phyloP scores from a whole-genome alignment of 2,888 invertebrate species.

The Phasia obesa region DNA sequence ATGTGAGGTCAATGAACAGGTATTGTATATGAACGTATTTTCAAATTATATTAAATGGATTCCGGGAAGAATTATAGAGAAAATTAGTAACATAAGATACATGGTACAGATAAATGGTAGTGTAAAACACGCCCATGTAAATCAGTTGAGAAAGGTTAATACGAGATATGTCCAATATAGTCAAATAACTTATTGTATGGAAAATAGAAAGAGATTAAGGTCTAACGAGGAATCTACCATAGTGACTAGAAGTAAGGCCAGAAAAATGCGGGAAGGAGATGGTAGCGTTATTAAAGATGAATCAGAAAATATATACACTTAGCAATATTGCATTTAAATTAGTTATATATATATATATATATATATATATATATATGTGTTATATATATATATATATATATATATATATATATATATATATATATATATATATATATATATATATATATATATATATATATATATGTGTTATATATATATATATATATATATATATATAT shows the following conservation, averaged over 20 bases:
- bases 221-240: too few species aligned
- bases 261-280: conserved; percentile 5
- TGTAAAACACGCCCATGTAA: conserved; percentile 7
- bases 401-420: too few species aligned
- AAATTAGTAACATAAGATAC: conserved; percentile 11
- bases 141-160: conserved; percentile 16
- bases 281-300: neutral
- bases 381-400: too few species aligned
- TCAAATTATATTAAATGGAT: conserved; percentile 28
- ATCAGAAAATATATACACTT: neutral
- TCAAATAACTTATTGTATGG: neutral
- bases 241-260: conserved; percentile 2
- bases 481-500: too few species aligned
- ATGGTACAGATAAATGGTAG: conserved; percentile 17
- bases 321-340: too few species aligned
- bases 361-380: too few species aligned
- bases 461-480: too few species aligned
- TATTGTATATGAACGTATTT: conserved; percentile 25
- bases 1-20: conserved; percentile 7
- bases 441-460: too few species aligned
- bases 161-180: neutral
- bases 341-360: too few species aligned
- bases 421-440: too few species aligned
- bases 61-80: conserved; percentile 4
- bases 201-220: conserved; percentile 4